Evolutionary conservation across 2,113 vertebrate genomes (phyloP).

Genomic region (Parus major): DNA sequence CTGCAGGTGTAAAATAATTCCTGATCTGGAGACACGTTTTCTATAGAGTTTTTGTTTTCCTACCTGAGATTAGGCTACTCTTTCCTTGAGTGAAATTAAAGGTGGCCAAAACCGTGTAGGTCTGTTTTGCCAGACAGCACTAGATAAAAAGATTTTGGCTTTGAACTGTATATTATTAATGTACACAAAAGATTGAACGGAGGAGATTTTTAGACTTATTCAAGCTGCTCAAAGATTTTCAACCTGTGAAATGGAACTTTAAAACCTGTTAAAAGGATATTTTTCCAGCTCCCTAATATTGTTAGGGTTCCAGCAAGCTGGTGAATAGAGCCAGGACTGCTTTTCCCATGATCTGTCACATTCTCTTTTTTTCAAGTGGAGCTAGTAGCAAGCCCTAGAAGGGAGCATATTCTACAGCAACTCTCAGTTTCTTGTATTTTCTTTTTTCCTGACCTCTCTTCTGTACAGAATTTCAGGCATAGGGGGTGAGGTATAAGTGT

Average conservation of each 20-base stretch:
- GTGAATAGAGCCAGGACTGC: background rate
- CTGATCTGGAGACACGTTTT: background rate
- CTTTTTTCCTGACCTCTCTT: background rate
- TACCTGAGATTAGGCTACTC: background rate
- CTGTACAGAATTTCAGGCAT: background rate
- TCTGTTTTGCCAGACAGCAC: background rate
- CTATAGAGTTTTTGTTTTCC: background rate
- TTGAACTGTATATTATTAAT: background rate
- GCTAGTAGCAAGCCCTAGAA: background rate
- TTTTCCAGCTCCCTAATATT: background rate
- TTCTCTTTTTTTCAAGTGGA: background rate
- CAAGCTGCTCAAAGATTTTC: background rate
- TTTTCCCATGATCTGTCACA: background rate
- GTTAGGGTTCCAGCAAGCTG: background rate
- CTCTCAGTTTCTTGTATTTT: background rate
- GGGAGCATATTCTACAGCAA: accelerated
- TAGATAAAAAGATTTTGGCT: background rate
- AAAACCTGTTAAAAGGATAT: background rate
- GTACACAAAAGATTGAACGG: background rate
- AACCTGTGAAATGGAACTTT: background rate
- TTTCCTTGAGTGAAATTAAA: background rate
- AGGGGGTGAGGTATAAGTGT: background rate
- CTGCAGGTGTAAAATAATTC: constrained; percentile 57
- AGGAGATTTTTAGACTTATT: background rate
- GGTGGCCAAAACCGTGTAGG: background rate